Evolutionary conservation across 1,140 invertebrate species (phyloP).

Genomic region (Leptopilina boulardi): DNA sequence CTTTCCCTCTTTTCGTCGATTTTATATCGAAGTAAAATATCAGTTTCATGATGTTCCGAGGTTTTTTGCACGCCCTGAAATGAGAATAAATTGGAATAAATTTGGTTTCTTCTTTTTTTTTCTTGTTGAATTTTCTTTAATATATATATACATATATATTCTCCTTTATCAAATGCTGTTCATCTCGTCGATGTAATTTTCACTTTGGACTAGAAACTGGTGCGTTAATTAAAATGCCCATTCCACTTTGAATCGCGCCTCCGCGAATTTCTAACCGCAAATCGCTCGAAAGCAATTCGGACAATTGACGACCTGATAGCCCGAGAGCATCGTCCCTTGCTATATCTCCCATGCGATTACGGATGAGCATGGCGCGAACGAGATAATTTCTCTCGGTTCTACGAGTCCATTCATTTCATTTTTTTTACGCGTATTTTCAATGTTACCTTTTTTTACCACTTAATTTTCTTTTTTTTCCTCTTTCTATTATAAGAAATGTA

Average conservation of each 20-base stretch:
- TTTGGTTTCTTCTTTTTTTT: background rate
- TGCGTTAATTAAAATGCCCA: slow-evolving; percentile 63
- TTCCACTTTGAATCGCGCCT: slow-evolving; percentile 41
- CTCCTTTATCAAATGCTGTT: background rate
- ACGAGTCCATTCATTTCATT: slow-evolving; percentile 38
- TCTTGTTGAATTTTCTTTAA: background rate
- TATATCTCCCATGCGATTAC: slow-evolving; percentile 40
- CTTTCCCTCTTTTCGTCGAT: too few relatives aligned
- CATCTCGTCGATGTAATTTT: slow-evolving; percentile 3
- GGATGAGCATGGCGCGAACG: slow-evolving; percentile 38
- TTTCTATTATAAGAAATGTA: too few relatives aligned
- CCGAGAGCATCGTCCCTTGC: background rate
- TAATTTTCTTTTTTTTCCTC: background rate
- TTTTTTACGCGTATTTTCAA: background rate
- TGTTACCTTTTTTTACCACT: background rate
- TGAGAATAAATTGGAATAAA: slow-evolving; percentile 6
- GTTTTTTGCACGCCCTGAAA: background rate
- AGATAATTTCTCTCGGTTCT: slow-evolving; percentile 40
- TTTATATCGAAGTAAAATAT: background rate
- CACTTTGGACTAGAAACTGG: slow-evolving; percentile 29
- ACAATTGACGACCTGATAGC: slow-evolving; percentile 56
- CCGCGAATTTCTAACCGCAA: slow-evolving; percentile 48
- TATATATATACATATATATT: background rate
- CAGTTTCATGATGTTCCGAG: background rate
- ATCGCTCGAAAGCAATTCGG: slow-evolving; percentile 50